These are phyloP conservation scores for Oxytorus armatus DNA, from an alignment of 2,888 invertebrate genomes.

Conservation along the genomic window DNA sequence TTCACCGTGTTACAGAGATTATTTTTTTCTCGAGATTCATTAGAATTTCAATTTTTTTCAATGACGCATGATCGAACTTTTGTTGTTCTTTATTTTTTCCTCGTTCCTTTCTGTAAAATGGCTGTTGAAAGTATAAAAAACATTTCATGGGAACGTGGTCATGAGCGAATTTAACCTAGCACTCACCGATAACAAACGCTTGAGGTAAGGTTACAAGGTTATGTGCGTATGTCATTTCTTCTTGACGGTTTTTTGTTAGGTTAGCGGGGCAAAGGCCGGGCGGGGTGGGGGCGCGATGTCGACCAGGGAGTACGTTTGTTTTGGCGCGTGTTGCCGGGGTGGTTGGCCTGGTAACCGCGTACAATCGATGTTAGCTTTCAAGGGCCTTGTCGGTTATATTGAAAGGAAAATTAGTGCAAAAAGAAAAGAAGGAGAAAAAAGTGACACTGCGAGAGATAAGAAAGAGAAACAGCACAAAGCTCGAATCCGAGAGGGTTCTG, in stretches of 20 bases:
- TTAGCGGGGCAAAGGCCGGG: not conserved
- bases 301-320: slow-evolving; percentile 76
- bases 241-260: slow-evolving; percentile 12
- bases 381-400: slow-evolving; percentile 45
- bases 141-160: slow-evolving; percentile 53
- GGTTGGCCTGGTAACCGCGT: slow-evolving; percentile 83
- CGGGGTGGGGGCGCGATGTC: slow-evolving; percentile 21
- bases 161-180: slow-evolving; percentile 65
- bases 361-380: slow-evolving; percentile 80
- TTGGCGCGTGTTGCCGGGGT: slow-evolving; percentile 82
- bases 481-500: not conserved
- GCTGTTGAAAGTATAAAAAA: not conserved
- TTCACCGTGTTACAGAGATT: not conserved
- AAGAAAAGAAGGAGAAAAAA: slow-evolving; percentile 5
- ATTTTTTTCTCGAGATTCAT: too few relatives aligned
- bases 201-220: slow-evolving; percentile 68
- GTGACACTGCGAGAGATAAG: not conserved
- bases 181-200: slow-evolving; percentile 37
- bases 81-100: slow-evolving; percentile 3
- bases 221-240: slow-evolving; percentile 64
- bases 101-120: not conserved
- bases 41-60: too few relatives aligned
- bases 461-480: not conserved
- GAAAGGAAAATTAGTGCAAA: slow-evolving; percentile 38
- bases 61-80: too few relatives aligned